Conservation (phyloP, 2,888 invertebrate genomes). For the Cybosia mesomella region DNA sequence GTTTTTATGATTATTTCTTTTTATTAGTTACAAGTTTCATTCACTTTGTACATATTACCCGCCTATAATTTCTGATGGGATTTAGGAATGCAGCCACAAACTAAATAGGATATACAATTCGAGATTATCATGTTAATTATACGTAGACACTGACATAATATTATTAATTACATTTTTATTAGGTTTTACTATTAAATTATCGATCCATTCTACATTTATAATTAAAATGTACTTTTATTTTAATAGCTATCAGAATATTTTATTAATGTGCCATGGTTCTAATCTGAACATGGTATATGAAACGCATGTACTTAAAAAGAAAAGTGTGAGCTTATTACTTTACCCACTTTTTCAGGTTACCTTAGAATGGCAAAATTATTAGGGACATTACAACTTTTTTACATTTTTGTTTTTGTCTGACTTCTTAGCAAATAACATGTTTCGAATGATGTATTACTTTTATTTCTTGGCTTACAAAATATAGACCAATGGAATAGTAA, state of each 20-base stretch:
- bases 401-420: no score
- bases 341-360: background rate
- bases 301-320: background rate
- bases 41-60: slow-evolving; percentile 41
- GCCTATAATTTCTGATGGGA: slow-evolving; percentile 25
- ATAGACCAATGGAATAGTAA: no score
- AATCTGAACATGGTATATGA: background rate
- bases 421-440: no score
- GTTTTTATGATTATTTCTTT: slow-evolving; percentile 69
- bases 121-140: slow-evolving; percentile 16
- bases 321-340: background rate
- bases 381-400: no score
- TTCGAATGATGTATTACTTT: no score
- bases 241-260: background rate
- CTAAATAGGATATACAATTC: slow-evolving; percentile 26
- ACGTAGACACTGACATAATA: slow-evolving; percentile 4
- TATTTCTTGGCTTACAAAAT: no score
- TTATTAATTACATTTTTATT: slow-evolving; percentile 18
- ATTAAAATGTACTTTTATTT: slow-evolving; percentile 17
- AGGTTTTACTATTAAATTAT: slow-evolving; percentile 14
- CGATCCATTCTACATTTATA: slow-evolving; percentile 13
- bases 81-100: slow-evolving; percentile 32
- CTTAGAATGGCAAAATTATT: background rate
- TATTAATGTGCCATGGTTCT: background rate
- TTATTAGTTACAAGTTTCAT: slow-evolving; percentile 50